Conservation (phyloP, 2,797 vertebrate species). For the Crax fasciolata region DNA sequence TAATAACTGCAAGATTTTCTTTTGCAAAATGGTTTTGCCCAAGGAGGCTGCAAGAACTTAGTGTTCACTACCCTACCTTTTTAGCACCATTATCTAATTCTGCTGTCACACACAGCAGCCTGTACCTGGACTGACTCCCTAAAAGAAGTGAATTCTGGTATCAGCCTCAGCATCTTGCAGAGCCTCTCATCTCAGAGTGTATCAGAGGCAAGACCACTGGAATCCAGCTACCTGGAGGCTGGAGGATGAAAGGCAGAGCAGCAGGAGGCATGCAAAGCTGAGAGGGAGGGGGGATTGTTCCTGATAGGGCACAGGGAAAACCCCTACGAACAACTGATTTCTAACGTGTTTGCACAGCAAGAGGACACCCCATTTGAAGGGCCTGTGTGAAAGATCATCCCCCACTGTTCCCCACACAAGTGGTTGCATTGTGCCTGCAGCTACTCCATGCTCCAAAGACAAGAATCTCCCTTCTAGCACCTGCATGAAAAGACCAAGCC, state of each 20-base stretch:
- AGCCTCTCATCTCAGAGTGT: not conserved
- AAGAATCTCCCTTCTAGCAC: slow-evolving; percentile 48
- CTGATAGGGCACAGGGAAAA: slow-evolving; percentile 43
- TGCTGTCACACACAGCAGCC: not conserved
- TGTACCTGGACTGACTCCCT: not conserved
- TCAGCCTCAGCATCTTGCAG: not conserved
- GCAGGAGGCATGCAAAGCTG: slow-evolving; percentile 47
- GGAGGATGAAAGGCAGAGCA: not conserved
- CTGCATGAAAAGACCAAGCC: slow-evolving; percentile 33
- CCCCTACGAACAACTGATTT: not conserved
- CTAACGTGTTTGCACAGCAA: not conserved
- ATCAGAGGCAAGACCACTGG: not conserved
- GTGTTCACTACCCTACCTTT: not conserved
- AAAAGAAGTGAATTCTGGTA: not conserved
- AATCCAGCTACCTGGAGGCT: slow-evolving; percentile 15
- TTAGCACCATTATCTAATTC: not conserved
- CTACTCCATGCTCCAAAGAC: slow-evolving; percentile 38
- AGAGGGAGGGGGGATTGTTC: not conserved
- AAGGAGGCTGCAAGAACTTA: not conserved
- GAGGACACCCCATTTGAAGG: slow-evolving; percentile 14
- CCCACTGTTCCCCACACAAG: slow-evolving; percentile 61
- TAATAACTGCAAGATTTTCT: not conserved
- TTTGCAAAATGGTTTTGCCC: slow-evolving; percentile 21
- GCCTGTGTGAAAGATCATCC: slow-evolving; percentile 57
- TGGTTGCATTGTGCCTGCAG: slow-evolving; percentile 55